Evolutionary conservation across 2,797 vertebrate genomes (phyloP).

Genomic region (Ataeniobius toweri): DNA sequence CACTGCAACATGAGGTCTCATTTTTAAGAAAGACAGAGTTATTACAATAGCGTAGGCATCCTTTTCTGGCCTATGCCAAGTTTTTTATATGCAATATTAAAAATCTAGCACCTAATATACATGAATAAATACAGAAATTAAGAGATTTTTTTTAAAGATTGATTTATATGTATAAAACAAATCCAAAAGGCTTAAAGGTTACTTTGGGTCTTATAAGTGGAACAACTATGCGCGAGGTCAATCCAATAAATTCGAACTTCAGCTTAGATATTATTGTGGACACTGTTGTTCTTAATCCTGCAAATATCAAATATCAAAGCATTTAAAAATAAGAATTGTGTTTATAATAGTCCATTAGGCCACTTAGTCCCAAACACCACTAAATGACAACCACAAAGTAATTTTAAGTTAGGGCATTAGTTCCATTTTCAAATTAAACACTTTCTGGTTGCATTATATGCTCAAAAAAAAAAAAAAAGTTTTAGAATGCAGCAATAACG

Average conservation of each 20-base stretch:
- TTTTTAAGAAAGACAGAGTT: too few species aligned
- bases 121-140: too few species aligned
- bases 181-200: too few species aligned
- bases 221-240: background rate
- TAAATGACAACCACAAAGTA: constrained; percentile 44
- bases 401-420: constrained; percentile 64
- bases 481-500: constrained; percentile 66
- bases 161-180: too few species aligned
- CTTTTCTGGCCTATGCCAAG: too few species aligned
- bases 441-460: constrained; percentile 45
- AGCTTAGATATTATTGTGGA: constrained; percentile 12
- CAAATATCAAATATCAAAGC: constrained; percentile 21
- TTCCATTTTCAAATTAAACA: constrained; percentile 64
- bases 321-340: constrained; percentile 34
- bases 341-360: constrained; percentile 33
- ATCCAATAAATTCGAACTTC: background rate
- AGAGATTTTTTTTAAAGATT: too few species aligned
- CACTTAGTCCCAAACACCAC: constrained; percentile 38
- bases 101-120: too few species aligned
- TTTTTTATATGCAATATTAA: too few species aligned
- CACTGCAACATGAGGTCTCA: too few species aligned
- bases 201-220: background rate
- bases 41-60: too few species aligned
- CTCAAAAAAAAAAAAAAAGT: constrained; percentile 31
- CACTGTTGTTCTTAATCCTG: constrained; percentile 14